These are phyloP conservation scores for Hirtodrosophila trivittata DNA, from an alignment of 2,888 invertebrate species.

Conservation along the genomic window DNA sequence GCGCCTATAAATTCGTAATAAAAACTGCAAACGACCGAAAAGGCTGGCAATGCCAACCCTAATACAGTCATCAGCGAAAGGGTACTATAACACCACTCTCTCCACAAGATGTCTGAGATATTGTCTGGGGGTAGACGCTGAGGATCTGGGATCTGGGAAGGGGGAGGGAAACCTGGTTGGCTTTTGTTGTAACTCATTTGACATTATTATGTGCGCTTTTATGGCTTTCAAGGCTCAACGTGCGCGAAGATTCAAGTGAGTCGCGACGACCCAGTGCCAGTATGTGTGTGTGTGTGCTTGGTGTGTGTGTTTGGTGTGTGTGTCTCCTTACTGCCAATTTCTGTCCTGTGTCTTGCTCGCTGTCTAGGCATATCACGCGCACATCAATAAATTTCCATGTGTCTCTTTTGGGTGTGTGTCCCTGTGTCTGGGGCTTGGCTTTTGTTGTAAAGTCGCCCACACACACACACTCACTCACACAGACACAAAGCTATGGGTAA, in stretches of 20 bases:
- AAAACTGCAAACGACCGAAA: constrained; percentile 78
- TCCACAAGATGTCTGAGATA: constrained; percentile 11
- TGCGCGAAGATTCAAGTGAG: constrained; percentile 42
- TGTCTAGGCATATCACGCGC: constrained; percentile 68
- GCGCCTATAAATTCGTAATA: constrained; percentile 81
- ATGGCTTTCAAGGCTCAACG: constrained; percentile 73
- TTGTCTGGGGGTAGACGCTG: not conserved
- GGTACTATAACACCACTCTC: constrained; percentile 40
- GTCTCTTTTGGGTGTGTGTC: constrained; percentile 38
- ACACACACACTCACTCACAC: too few relatives aligned
- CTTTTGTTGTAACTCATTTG: constrained; percentile 79
- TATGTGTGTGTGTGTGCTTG: not conserved
- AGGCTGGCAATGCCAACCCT: constrained; percentile 58
- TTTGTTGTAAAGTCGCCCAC: constrained; percentile 59
- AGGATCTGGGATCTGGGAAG: not conserved
- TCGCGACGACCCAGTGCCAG: constrained; percentile 17
- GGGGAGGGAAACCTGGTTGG: constrained; percentile 31
- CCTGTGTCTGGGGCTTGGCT: constrained; percentile 39
- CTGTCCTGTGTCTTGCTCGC: constrained; percentile 29
- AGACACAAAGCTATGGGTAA: constrained; percentile 70
- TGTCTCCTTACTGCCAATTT: constrained; percentile 44
- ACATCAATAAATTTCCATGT: constrained; percentile 74
- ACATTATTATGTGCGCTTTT: constrained; percentile 80
- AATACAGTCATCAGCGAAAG: constrained; percentile 76
- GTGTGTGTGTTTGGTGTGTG: constrained; percentile 15